Evolutionary conservation across 2,113 vertebrate species (phyloP).

Genomic region (Glaucomys volans): DNA sequence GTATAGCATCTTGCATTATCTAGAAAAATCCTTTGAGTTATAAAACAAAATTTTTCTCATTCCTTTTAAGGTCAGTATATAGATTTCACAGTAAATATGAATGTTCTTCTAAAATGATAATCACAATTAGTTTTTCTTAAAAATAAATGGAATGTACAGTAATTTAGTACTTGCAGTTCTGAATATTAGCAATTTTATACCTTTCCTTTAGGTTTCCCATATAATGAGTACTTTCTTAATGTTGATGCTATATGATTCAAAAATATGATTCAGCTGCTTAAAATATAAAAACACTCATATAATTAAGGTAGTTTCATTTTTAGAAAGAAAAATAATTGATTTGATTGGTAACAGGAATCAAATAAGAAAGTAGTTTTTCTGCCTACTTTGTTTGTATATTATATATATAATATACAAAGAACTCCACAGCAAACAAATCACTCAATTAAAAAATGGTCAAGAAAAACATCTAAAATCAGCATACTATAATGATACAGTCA

Average conservation of each 20-base stretch:
- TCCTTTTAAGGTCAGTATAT: neutral
- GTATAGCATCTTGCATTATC: too few relatives aligned
- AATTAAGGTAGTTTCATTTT: neutral
- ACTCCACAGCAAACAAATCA: neutral
- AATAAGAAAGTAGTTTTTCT: neutral
- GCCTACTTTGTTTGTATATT: too few relatives aligned
- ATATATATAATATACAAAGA: neutral
- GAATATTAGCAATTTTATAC: neutral
- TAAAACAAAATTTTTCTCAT: neutral
- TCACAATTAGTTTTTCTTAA: neutral
- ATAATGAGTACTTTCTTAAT: neutral
- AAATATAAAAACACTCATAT: conserved; percentile 2
- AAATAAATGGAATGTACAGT: neutral
- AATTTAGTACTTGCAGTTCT: neutral
- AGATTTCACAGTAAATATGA: neutral
- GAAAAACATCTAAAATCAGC: too few relatives aligned
- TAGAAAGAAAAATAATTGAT: conserved; percentile 19
- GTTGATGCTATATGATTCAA: neutral
- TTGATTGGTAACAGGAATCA: neutral
- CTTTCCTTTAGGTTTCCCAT: neutral
- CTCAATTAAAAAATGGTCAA: too few relatives aligned
- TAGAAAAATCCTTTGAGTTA: neutral
- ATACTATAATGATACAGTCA: too few relatives aligned
- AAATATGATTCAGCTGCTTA: neutral
- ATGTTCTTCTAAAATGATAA: neutral